Percentiles rank a stretch among this genome's conserved stretches.
Evolutionary conservation across 2,888 invertebrate species (phyloP).

Genomic region (Trichogramma evanescens): DNA sequence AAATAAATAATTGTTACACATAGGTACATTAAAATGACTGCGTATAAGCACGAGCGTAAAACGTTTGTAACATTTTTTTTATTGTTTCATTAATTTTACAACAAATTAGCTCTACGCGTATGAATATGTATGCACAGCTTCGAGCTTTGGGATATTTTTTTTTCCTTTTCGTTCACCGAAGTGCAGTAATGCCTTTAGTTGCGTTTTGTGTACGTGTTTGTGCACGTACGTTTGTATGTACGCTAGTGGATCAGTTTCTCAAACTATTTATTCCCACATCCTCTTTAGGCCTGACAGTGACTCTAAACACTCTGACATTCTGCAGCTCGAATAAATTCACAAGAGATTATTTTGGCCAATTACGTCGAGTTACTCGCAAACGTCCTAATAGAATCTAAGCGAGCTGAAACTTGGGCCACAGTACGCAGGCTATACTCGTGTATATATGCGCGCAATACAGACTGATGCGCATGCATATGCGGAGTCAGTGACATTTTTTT

Average conservation of each 20-base stretch:
- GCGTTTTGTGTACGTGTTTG: too few species aligned
- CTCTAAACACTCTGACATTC: not conserved
- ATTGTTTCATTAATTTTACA: not conserved
- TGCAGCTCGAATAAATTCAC: conserved; percentile 2
- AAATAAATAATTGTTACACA: not conserved
- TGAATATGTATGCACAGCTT: too few species aligned
- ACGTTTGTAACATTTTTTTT: not conserved
- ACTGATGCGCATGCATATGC: too few species aligned
- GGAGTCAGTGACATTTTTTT: not conserved
- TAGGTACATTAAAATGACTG: not conserved
- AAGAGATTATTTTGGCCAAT: conserved; percentile 17
- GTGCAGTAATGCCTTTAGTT: too few species aligned
- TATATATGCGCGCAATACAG: too few species aligned
- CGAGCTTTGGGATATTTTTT: too few species aligned
- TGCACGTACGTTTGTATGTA: too few species aligned
- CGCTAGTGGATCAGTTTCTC: not conserved
- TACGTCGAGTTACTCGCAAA: conserved; percentile 8
- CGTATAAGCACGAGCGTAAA: not conserved
- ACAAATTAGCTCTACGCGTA: too few species aligned
- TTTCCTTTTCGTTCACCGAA: too few species aligned
- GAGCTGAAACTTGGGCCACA: not conserved
- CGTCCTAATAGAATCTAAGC: conserved; percentile 11
- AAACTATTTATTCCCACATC: conserved; percentile 7
- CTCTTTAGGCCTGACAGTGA: conserved; percentile 8
- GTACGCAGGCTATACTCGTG: too few species aligned